Conservation (phyloP, 2,888 invertebrate species). For the Geotrupes spiniger region DNA sequence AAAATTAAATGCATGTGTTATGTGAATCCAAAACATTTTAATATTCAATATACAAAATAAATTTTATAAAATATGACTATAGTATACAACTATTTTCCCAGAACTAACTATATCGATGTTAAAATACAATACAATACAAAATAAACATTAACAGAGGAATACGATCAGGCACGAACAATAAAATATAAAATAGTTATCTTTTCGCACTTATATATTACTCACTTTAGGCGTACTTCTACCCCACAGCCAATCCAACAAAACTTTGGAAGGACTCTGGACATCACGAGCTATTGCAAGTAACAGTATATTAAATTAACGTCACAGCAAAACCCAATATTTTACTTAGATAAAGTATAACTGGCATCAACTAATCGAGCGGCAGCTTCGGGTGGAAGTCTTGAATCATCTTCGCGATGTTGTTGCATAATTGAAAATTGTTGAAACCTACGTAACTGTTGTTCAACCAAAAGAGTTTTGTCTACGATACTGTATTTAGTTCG, state of each 20-base stretch:
- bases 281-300: slow-evolving; percentile 67
- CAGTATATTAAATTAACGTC: slow-evolving; percentile 5
- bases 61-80: too few species aligned
- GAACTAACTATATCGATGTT: too few species aligned
- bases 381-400: slow-evolving; percentile 68
- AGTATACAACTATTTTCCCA: too few species aligned
- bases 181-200: too few species aligned
- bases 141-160: not conserved
- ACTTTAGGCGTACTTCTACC: slow-evolving; percentile 71
- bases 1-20: too few species aligned
- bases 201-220: slow-evolving; percentile 41
- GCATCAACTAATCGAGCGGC: slow-evolving; percentile 71
- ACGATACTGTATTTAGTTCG: slow-evolving; percentile 71
- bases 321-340: not conserved
- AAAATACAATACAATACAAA: too few species aligned
- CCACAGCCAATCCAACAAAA: slow-evolving; percentile 78
- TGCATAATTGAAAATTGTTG: slow-evolving; percentile 74
- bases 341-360: slow-evolving; percentile 68
- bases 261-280: slow-evolving; percentile 75
- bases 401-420: slow-evolving; percentile 64
- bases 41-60: too few species aligned
- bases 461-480: slow-evolving; percentile 72
- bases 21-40: too few species aligned
- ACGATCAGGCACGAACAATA: not conserved
- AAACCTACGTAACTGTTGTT: slow-evolving; percentile 68